Percentiles rank a stretch among this genome's conserved stretches.
Conservation (phyloP, 2,113 vertebrate genomes). For the Dunckerocampus dactyliophorus region DNA sequence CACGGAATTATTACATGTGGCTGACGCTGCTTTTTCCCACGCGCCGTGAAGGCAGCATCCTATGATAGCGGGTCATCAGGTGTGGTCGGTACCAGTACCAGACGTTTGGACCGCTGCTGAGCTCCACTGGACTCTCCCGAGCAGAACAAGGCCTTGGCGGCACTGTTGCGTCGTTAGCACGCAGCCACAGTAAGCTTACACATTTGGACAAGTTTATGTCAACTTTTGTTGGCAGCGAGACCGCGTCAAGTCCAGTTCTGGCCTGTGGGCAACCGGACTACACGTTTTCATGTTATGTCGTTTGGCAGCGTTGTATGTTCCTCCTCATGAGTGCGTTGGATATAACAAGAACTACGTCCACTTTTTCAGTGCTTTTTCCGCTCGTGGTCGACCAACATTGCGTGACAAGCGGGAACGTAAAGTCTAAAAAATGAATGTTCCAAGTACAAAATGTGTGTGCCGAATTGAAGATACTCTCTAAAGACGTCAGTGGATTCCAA, state of each 20-base stretch:
- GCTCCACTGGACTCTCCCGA: not conserved
- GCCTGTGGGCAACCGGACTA: constrained; percentile 1
- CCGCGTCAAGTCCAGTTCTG: not conserved
- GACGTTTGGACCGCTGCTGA: not conserved
- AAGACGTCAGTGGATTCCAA: too few species aligned
- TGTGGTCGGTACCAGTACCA: constrained; percentile 48
- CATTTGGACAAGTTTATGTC: not conserved
- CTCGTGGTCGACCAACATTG: not conserved
- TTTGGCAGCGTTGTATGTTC: not conserved
- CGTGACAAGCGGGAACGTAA: not conserved
- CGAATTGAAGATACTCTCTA: not conserved
- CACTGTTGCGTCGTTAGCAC: not conserved
- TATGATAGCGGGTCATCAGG: constrained; percentile 56
- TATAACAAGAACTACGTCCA: too few species aligned
- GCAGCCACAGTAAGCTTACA: constrained; percentile 25
- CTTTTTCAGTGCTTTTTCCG: too few species aligned
- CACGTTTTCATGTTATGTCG: not conserved
- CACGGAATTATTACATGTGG: not conserved
- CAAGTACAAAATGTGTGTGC: not conserved
- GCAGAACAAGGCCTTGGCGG: not conserved
- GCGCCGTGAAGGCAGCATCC: constrained; percentile 38
- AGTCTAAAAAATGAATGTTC: not conserved
- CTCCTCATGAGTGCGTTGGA: too few species aligned
- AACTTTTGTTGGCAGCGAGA: not conserved
- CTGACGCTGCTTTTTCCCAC: constrained; percentile 2